Evolutionary conservation across 2,113 vertebrate species (phyloP), one percentile per base, ranked within the genome.

Genomic region (Murina feae): DNA sequence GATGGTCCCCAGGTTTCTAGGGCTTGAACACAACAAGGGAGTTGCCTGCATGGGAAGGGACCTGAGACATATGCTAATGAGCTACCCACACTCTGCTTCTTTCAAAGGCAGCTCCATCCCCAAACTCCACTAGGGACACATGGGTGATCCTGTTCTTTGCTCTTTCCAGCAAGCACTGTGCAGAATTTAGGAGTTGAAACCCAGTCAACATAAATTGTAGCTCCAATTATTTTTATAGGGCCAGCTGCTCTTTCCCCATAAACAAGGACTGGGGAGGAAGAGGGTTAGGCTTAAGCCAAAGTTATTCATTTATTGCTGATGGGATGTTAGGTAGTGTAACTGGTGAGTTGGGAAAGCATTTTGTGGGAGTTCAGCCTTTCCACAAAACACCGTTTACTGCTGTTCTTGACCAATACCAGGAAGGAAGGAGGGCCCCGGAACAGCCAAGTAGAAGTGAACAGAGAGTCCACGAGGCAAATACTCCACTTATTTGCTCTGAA

Each of bases 221-320:
- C 81, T 93, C 95, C 95, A 95, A 96, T 96, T 95, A 97, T 96
- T 97, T 97, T 97, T 96, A 97, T 93, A 95, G 92, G 90, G 79
- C 96, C 97, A 97, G 96, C 96, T 97, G 97, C 92, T 94, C 92
- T 76, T 78, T 84, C 76, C 95, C 85, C 60, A 83, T 95, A 96
- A 97, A 95, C 20, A 94, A 93, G 81, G 87, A 37, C 72, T 35
- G 25, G 87, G n/a, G 76, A 90, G 85, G 66, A 86, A 82, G 65
- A 80, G 35, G 44, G 37, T 6, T 65, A 69, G 16, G 25, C 30
- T 85, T 30, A 51, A 81, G 85, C 80, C 87, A 83, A 9, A 32
- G n/a, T 42, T 75, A 47, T 37, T 78, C 72, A 21, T 74, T 89
- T 83, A 60, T 84, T 74, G 60, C 80, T 69, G 89, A 68, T 53